Conservation (phyloP, 1,140 invertebrate species). For the Neotoxoptera formosana region DNA sequence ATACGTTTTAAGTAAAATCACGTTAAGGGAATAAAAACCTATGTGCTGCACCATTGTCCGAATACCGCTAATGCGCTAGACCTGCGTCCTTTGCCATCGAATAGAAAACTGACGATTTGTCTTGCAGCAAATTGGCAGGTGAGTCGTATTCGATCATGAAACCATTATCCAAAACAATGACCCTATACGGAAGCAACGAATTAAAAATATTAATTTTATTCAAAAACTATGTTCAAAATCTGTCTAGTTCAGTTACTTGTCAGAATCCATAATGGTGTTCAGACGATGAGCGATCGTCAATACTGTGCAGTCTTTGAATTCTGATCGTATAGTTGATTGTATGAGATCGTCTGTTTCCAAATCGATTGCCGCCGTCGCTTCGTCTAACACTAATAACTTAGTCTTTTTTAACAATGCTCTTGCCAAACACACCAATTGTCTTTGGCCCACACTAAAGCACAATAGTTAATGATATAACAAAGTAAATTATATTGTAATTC, state of each 20-base stretch:
- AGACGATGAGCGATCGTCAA: constrained; percentile 94
- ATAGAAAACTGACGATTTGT: constrained; percentile 85
- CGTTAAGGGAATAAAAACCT: neutral
- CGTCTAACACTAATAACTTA: constrained; percentile 88
- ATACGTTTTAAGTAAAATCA: neutral
- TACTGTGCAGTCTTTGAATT: constrained; percentile 89
- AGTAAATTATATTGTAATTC: neutral
- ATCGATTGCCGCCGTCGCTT: constrained; percentile 94
- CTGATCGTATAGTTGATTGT: constrained; percentile 83
- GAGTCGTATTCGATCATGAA: constrained; percentile 82
- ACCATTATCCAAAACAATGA: constrained; percentile 91
- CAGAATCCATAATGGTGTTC: constrained; percentile 93
- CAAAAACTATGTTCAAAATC: neutral
- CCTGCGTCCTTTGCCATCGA: constrained; percentile 93
- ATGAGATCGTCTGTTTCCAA: constrained; percentile 92
- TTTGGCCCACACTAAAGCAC: constrained; percentile 75
- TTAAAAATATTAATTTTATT: constrained; percentile 15
- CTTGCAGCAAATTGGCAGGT: constrained; percentile 76
- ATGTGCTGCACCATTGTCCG: neutral
- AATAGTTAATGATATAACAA: neutral
- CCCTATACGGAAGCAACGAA: constrained; percentile 66
- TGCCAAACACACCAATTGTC: constrained; percentile 90
- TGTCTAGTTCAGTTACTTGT: constrained; percentile 64
- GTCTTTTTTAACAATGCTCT: constrained; percentile 89
- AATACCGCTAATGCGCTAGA: constrained; percentile 64